Conservation (phyloP, 2,113 vertebrate genomes). For the Leiothrix lutea region DNA sequence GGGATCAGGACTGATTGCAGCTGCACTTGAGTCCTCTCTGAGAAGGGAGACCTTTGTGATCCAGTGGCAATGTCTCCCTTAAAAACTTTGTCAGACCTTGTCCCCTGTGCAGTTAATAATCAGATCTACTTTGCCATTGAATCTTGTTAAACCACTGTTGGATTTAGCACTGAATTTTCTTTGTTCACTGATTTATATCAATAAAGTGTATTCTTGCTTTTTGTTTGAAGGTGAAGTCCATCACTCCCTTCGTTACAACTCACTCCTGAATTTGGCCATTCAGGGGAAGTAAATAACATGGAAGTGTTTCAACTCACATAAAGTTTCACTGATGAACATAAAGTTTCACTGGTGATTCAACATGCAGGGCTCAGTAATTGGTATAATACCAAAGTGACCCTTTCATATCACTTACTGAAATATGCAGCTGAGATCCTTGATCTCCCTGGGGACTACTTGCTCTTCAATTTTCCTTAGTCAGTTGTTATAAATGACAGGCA, state of each 20-base stretch:
- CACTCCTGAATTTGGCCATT: not conserved
- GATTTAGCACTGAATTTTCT: not conserved
- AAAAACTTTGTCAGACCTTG: not conserved
- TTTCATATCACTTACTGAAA: not conserved
- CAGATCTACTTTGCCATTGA: not conserved
- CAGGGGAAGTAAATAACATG: not conserved
- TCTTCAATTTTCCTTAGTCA: not conserved
- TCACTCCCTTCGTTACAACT: rapidly evolving
- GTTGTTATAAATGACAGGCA: not conserved
- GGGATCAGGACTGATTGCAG: not conserved
- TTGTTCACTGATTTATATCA: not conserved
- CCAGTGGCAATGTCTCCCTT: not conserved
- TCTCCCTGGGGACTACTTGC: not conserved
- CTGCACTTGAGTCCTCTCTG: not conserved
- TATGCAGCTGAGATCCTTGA: not conserved
- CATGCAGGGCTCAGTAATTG: not conserved
- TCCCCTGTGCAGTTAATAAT: not conserved
- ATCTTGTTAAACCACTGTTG: not conserved
- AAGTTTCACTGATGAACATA: not conserved
- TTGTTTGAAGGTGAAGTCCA: not conserved
- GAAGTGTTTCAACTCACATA: not conserved
- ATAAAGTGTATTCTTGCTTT: not conserved
- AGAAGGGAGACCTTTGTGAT: not conserved
- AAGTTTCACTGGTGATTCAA: not conserved
- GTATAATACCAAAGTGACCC: not conserved